Evolutionary conservation across 1,140 invertebrate species (phyloP).

Genomic region (Stenopsyche tienmushanensis): DNA sequence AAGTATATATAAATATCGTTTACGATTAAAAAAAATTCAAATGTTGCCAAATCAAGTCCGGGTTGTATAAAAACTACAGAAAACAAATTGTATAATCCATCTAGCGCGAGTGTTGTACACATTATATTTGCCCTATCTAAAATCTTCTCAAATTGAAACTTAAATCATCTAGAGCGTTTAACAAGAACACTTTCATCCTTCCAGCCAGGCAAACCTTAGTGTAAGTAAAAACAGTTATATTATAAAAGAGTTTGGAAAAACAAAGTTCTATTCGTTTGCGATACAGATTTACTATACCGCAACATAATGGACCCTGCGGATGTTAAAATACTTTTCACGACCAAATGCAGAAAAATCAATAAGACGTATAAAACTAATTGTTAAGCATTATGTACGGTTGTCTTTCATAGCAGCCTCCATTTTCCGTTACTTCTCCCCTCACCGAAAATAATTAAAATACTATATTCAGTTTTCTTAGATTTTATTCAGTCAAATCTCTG

Average conservation of each 20-base stretch:
- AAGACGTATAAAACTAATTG: background rate
- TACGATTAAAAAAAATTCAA: slow-evolving; percentile 36
- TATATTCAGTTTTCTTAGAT: background rate
- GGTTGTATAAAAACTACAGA: slow-evolving; percentile 41
- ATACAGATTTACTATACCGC: no score
- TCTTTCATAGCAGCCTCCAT: slow-evolving; percentile 3
- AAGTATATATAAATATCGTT: slow-evolving; percentile 32
- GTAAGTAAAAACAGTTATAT: slow-evolving; percentile 35
- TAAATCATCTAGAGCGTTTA: slow-evolving; percentile 30
- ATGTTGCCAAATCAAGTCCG: slow-evolving; percentile 32
- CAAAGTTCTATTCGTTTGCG: no score
- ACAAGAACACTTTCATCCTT: slow-evolving; percentile 25
- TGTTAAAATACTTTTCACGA: no score
- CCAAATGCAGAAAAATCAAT: background rate
- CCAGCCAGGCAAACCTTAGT: slow-evolving; percentile 37
- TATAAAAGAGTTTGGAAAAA: background rate
- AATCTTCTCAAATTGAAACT: slow-evolving; percentile 15
- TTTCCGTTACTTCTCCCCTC: background rate
- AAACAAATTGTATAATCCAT: slow-evolving; percentile 33
- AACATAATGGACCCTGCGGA: no score
- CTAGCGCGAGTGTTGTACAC: slow-evolving; percentile 34
- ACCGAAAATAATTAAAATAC: background rate
- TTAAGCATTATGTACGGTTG: slow-evolving; percentile 18
- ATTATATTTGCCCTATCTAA: slow-evolving; percentile 28
- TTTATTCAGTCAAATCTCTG: slow-evolving; percentile 15